Evolutionary conservation across 1,140 invertebrate genomes (phyloP), one percentile per base, ranked within the genome.

Genomic region (Bradynema listronoti): DNA sequence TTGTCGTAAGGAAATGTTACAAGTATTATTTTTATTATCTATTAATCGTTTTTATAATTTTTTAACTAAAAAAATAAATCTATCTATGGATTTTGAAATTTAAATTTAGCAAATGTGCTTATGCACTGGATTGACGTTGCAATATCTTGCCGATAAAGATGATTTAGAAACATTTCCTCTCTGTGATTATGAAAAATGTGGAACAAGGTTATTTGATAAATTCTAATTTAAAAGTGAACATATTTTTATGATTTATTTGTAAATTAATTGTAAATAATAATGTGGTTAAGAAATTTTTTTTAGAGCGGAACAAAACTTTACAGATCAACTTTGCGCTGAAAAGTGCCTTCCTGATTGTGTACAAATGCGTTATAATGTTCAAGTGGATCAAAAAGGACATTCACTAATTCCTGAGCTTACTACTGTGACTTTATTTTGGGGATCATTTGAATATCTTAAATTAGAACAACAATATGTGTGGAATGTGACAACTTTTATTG

Each of bases 1-100:
- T 34, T 74, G 72, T 58, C 45, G 72, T 32, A 66, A 75, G 73
- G 51, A 69, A 36, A 75, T 74, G 70, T 75, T 74, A 47, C 42
- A 66, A 30, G 65, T 65, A 14, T 50, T 11, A 52, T 4, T 54
- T 2, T 19, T 0, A n/a, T 16, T n/a, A n/a, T n/a, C n/a, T n/a
- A n/a, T n/a, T n/a, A n/a, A n/a, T n/a, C n/a, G n/a, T n/a, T n/a
- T n/a, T n/a, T n/a, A n/a, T n/a, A n/a, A n/a, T n/a, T n/a, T n/a
- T 19, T 55, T 55, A 55, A 16, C n/a, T 19, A 49, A 29, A 60
- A 56, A 24, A 5, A 54, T 24, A 32, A 47, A 4, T 29, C 4
- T 29, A 50, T 50, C 3, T 4, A 24, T 3, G 34, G 34, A 50
- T 7, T 25, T 58, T n/a, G n/a, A n/a, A n/a, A n/a, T n/a, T n/a